Base-by-base conservation (phyloP, 1,140 invertebrate species). In the Zelostemma sp. region DNA sequence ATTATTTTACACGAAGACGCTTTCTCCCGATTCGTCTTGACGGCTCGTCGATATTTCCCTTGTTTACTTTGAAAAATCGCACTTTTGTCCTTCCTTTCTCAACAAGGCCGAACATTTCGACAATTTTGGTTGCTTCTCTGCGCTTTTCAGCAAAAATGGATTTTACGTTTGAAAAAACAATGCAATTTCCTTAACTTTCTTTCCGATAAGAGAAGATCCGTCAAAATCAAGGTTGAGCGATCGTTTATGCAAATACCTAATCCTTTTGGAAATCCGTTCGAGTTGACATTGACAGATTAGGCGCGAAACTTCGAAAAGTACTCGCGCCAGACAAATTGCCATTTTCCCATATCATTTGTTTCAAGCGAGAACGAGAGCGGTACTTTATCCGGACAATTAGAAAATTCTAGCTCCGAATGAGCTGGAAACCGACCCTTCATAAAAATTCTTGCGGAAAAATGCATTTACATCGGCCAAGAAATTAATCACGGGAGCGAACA, bases 171-270 rank as follows among this genome's bases (percentile, higher is more conserved):
- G n/a, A n/a, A n/a, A n/a, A n/a, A n/a, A n/a, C n/a, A n/a, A n/a
- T n/a, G n/a, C n/a, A n/a, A n/a, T n/a, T n/a, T n/a, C n/a, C n/a
- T n/a, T n/a, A n/a, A n/a, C 56, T 50, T 15, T 51, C 61, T 18
- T 62, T 12, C 11, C 54, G 70, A 68, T 66, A 71, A 64, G 51
- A 57, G 54, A 62, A 68, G 74, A 72, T 59, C 61, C 43, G 50
- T 66, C 72, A 72, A 54, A 64, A 68, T 40, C 49, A 58, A 73
- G 76, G 70, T 78, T 84, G 81, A 84, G 77, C 74, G 77, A 83
- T 84, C 76, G 79, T 80, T 74, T 83, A 84, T 84, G 82, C 82
- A 82, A 84, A 84, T 84, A 59, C 72, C 75, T 82, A 84, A 84
- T 84, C 80, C 80, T 80, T 79, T 78, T 72, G 68, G 61, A 79